phyloP scores from a whole-genome alignment of 1,140 invertebrate species.

The Lepidurus apus region DNA sequence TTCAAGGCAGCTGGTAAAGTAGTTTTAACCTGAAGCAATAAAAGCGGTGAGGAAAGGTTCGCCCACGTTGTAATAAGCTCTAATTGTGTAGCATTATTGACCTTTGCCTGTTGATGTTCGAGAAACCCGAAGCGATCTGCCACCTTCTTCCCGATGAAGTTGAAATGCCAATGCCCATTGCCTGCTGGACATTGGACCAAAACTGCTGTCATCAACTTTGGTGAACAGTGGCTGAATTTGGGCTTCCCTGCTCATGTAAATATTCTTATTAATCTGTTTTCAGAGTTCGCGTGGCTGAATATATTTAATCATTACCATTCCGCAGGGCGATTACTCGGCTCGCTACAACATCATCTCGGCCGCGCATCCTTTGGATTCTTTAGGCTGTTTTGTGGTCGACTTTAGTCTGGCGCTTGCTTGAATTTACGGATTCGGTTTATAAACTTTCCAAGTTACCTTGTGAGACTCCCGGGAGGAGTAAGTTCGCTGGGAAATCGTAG shows the following conservation, averaged over 20 bases:
- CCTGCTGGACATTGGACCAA: not conserved
- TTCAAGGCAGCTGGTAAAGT: constrained; percentile 16
- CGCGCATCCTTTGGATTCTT: too few species aligned
- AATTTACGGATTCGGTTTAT: too few species aligned
- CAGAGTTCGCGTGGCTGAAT: not conserved
- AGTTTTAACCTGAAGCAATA: too few species aligned
- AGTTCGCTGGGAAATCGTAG: too few species aligned
- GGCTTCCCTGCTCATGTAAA: not conserved
- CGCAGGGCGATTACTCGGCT: not conserved
- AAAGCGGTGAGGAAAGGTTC: not conserved
- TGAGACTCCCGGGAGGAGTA: too few species aligned
- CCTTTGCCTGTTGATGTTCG: not conserved
- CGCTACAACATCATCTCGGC: not conserved
- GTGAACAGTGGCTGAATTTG: not conserved
- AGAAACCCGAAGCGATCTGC: constrained; percentile 20
- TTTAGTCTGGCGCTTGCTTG: not conserved
- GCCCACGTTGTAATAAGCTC: not conserved
- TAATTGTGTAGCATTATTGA: constrained; percentile 13
- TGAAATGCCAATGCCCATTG: constrained; percentile 1
- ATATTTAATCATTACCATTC: not conserved
- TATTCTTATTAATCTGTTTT: not conserved
- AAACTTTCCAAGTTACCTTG: too few species aligned
- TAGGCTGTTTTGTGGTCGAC: not conserved
- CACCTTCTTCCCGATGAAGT: constrained; percentile 4
- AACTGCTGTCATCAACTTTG: not conserved